Evolutionary conservation across 2,797 vertebrate genomes (phyloP), one percentile per base, ranked within the genome.

Genomic region (Myoxocephalus aenaeus): DNA sequence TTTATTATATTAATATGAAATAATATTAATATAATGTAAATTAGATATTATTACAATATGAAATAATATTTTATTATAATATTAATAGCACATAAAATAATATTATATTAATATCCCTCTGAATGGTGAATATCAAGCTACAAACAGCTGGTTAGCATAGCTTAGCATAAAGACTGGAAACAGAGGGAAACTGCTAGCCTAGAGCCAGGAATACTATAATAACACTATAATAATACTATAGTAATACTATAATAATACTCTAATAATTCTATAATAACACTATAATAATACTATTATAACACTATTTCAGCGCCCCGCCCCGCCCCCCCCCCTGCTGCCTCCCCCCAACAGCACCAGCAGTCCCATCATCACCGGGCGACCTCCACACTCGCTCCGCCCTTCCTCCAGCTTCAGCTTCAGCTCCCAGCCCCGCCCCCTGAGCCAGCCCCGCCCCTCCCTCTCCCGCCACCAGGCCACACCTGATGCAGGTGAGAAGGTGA

Each of bases 391-490:
- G 1, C 73, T 74, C 10, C 78, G 53, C 2, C 75, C 74, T 6
- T 82, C 96, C 1, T 96, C 96, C 61, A 9, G 34, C 20, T 56
- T 56, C 27, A 56, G 27, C 0, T 93, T 56, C 27, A 56, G 27
- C 0, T 93, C 94, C 32, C 32, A 32, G 32, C 32, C 32, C 0
- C 95, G 96, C 0, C 97, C 97, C 15, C 94, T 96, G 3, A 92
- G 95, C 1, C 96, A 34, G 93, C 62, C 94, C 95, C 62, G 95
- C 96, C 83, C 69, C 3, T 11, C 9, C 83, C 93, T 20, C 95
- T 91, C 58, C 29, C 1, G 62, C 50, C 38, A 40, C 20, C 72
- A 87, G 0, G 76, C 69, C 0, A 73, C 44, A 25, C 84, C 0
- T 86, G 69, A 53, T 0, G 27, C 53, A 17, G 14, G 38, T 0